These are phyloP conservation scores for Cochlearius cochlearius DNA, from an alignment of 2,113 vertebrate genomes.

Conservation along the genomic window DNA sequence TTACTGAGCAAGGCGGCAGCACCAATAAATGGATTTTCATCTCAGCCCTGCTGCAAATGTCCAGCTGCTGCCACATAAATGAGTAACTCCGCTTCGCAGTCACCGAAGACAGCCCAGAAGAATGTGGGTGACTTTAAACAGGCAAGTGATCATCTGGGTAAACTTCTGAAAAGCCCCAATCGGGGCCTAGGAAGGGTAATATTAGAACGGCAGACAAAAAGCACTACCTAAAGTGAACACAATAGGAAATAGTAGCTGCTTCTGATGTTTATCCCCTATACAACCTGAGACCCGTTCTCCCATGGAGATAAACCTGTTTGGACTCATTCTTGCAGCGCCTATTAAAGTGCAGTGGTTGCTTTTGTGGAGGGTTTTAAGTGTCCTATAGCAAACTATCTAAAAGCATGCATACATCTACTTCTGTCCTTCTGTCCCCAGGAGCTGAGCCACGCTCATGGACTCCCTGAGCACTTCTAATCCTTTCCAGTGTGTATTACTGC, in stretches of 20 bases:
- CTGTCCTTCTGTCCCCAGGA: background rate
- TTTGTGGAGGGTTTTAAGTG: background rate
- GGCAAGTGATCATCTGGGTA: background rate
- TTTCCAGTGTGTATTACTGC: background rate
- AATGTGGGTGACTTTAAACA: background rate
- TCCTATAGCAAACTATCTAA: background rate
- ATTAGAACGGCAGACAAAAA: background rate
- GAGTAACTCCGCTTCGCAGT: background rate
- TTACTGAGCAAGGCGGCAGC: background rate
- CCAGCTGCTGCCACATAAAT: background rate
- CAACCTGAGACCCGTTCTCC: background rate
- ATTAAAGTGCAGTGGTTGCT: background rate
- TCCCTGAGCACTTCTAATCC: background rate
- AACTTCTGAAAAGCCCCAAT: background rate
- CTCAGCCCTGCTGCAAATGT: background rate
- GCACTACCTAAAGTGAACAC: background rate
- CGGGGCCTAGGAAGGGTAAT: background rate
- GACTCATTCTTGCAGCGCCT: background rate
- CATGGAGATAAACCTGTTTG: background rate
- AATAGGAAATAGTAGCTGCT: background rate
- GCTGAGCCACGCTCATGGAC: background rate
- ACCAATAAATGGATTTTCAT: background rate
- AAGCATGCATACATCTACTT: rapidly evolving
- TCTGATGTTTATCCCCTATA: background rate
- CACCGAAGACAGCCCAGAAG: background rate